A percentile compares a stretch with the other conserved stretches of the same genome.
These are phyloP conservation scores for Phorcus lineatus DNA, from an alignment of 2,888 invertebrate genomes.

Conservation along the genomic window DNA sequence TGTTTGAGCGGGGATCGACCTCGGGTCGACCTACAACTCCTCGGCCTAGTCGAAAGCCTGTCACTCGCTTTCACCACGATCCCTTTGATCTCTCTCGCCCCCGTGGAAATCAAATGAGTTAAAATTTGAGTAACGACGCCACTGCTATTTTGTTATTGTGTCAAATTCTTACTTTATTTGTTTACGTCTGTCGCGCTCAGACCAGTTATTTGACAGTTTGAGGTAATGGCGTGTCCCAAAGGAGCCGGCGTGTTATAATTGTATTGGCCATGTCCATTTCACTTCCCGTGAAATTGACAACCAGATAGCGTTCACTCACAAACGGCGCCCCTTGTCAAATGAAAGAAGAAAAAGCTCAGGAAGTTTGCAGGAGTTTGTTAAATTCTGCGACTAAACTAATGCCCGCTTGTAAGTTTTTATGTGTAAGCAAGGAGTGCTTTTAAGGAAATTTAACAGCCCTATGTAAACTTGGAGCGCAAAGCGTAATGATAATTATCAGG, in stretches of 20 bases:
- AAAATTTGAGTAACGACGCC: slow-evolving; percentile 15
- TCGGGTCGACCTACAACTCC: neutral
- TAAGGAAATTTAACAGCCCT: neutral
- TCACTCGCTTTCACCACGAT: slow-evolving; percentile 4
- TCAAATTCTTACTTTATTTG: slow-evolving; percentile 13
- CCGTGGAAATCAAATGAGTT: slow-evolving; percentile 10
- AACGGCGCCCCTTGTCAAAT: slow-evolving; percentile 5
- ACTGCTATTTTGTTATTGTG: slow-evolving; percentile 15
- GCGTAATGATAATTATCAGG: slow-evolving; percentile 4
- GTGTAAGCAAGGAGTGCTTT: neutral
- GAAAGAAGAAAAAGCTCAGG: neutral
- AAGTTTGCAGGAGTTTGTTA: slow-evolving; percentile 10
- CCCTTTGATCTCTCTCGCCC: slow-evolving; percentile 10
- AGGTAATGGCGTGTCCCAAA: neutral
- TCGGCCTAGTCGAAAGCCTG: neutral
- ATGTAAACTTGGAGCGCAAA: neutral
- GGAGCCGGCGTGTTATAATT: neutral
- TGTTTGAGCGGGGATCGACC: neutral
- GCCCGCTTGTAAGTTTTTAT: neutral
- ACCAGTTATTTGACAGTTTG: neutral
- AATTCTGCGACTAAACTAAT: neutral
- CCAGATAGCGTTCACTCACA: neutral
- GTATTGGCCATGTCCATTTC: slow-evolving; percentile 7
- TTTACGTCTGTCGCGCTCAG: slow-evolving; percentile 1
- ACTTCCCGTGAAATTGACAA: neutral